A percentile compares a stretch with the other conserved stretches of the same genome.
Conservation (phyloP, 2,113 vertebrate species). For the Saccopteryx bilineata region DNA sequence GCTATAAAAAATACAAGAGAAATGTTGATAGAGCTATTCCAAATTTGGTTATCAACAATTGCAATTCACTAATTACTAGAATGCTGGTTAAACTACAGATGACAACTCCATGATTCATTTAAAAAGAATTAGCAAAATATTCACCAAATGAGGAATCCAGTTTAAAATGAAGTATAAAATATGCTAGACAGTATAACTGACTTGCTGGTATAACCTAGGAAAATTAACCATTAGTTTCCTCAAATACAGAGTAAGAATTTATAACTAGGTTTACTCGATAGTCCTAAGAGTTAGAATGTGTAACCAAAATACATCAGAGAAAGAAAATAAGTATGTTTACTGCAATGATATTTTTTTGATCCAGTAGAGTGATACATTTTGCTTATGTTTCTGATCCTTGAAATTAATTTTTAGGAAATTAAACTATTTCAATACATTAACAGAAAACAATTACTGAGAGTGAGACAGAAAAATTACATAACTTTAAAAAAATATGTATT, state of each 20-base stretch:
- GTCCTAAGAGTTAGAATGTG: neutral
- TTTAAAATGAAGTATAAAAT: neutral
- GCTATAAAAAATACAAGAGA: conserved; percentile 57
- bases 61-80: conserved; percentile 45
- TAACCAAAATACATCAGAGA: conserved; percentile 36
- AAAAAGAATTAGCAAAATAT: conserved; percentile 54
- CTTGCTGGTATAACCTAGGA: neutral
- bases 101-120: conserved; percentile 43
- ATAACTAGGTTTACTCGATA: neutral
- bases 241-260: conserved; percentile 36
- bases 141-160: conserved; percentile 20
- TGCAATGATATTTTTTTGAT: neutral
- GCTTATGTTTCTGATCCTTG: neutral
- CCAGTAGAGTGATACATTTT: neutral
- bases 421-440: conserved; percentile 42
- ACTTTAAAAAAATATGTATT: neutral
- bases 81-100: neutral
- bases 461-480: neutral
- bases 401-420: conserved; percentile 64
- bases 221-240: conserved; percentile 3
- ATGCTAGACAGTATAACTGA: neutral
- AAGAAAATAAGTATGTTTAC: neutral
- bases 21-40: conserved; percentile 59
- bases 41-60: conserved; percentile 52
- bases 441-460: neutral